A percentile compares a stretch with the other conserved stretches of the same genome.
Evolutionary conservation across 2,113 vertebrate species (phyloP).

Genomic region (Hippocampus guttulatus): DNA sequence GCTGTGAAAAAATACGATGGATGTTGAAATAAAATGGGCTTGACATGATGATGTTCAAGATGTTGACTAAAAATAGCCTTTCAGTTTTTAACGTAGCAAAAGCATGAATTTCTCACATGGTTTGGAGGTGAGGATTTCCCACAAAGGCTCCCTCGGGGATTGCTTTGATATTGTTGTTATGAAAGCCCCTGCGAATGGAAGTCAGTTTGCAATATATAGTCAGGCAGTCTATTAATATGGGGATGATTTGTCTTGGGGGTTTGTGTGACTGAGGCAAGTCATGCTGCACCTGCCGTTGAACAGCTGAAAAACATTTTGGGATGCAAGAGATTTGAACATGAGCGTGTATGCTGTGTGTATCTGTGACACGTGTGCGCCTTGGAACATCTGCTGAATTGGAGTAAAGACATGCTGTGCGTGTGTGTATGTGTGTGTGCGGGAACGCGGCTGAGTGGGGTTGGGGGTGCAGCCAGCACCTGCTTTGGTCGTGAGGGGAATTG

Average conservation of each 20-base stretch:
- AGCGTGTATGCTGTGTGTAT: conserved; percentile 49
- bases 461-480: conserved; percentile 67
- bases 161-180: conserved; percentile 93
- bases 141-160: conserved; percentile 93
- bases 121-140: conserved; percentile 91
- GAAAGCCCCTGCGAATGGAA: conserved; percentile 82
- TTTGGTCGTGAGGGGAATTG: conserved; percentile 66
- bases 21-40: conserved; percentile 7
- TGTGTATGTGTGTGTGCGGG: conserved; percentile 30
- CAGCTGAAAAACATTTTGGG: conserved; percentile 70
- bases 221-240: conserved; percentile 19
- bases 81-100: conserved; percentile 8
- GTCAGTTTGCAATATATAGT: conserved; percentile 36
- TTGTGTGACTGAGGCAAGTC: conserved; percentile 43
- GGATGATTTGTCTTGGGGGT: conserved; percentile 24
- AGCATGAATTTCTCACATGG: conserved; percentile 81
- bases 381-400: conserved; percentile 70
- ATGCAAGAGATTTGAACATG: conserved; percentile 65
- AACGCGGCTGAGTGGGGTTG: not conserved
- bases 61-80: conserved; percentile 22
- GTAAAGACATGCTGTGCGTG: conserved; percentile 35
- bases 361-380: conserved; percentile 55
- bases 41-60: not conserved
- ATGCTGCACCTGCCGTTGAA: conserved; percentile 66
- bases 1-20: conserved; percentile 59